phyloP scores from a whole-genome alignment of 2,113 vertebrate species.

The Sphyrna mokarran region DNA sequence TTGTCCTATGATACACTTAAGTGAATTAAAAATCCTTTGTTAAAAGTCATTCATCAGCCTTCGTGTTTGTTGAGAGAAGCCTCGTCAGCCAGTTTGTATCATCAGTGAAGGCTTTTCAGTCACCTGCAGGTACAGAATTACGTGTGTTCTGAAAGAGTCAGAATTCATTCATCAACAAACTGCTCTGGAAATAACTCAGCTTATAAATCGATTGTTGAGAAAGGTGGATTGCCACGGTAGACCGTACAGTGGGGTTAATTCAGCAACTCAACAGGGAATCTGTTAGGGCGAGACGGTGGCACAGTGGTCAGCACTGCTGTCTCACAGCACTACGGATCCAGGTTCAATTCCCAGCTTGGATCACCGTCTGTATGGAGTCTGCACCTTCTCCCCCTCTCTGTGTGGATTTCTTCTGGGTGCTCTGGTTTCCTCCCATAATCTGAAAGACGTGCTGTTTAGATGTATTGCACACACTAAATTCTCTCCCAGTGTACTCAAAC shows the following conservation, averaged over 20 bases:
- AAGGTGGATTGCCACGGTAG: neutral
- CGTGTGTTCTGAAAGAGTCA: neutral
- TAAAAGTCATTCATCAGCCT: neutral
- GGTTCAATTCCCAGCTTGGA: too few species aligned
- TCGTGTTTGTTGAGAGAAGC: neutral
- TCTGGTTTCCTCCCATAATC: too few species aligned
- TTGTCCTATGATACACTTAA: neutral
- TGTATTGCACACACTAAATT: too few species aligned
- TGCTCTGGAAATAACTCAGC: neutral
- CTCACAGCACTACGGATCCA: too few species aligned
- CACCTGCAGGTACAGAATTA: neutral
- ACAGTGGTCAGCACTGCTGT: too few species aligned
- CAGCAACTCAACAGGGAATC: neutral
- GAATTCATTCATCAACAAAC: neutral
- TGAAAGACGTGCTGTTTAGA: too few species aligned
- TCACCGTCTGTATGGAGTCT: too few species aligned
- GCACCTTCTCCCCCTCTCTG: too few species aligned
- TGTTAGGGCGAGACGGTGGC: neutral
- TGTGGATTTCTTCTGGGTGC: too few species aligned
- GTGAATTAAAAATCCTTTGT: neutral
- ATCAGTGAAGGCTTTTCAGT: neutral
- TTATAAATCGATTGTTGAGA: neutral
- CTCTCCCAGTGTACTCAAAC: too few species aligned
- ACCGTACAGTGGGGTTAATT: neutral
- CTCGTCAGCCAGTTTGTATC: neutral